A percentile compares a stretch with the other conserved stretches of the same genome.
phyloP scores from a whole-genome alignment of 2,113 vertebrate species.

The Chaetorhynchus papuensis region DNA sequence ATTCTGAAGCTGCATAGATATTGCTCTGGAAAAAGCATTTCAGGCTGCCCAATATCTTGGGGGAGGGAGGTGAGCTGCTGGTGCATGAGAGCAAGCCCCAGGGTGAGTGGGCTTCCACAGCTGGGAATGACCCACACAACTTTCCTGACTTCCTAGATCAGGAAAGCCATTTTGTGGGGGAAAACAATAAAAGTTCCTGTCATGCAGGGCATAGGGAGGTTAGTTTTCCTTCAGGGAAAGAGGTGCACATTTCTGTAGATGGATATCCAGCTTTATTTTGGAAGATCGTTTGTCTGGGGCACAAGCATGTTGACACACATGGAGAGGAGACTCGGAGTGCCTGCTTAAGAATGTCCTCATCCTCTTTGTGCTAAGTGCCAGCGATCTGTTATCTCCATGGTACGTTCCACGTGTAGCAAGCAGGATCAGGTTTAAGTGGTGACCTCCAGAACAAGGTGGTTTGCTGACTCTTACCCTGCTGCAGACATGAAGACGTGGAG shows the following conservation, averaged over 20 bases:
- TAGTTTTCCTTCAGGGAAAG: not conserved
- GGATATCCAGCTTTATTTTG: not conserved
- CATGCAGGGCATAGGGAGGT: rapidly evolving
- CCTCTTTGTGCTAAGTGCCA: not conserved
- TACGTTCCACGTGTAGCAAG: not conserved
- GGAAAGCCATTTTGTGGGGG: rapidly evolving
- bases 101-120: not conserved
- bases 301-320: not conserved
- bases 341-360: not conserved
- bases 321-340: not conserved
- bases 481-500: rapidly evolving
- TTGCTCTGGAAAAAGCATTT: not conserved
- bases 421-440: not conserved
- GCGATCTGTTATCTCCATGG: not conserved
- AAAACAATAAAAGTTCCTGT: rapidly evolving
- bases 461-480: not conserved
- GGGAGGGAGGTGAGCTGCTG: not conserved
- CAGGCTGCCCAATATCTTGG: not conserved
- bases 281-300: not conserved
- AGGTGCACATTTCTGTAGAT: not conserved
- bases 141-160: not conserved
- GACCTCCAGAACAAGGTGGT: not conserved
- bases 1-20: not conserved
- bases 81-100: not conserved
- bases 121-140: not conserved